phyloP scores from a whole-genome alignment of 2,113 vertebrate species.

The Taxidea taxus region DNA sequence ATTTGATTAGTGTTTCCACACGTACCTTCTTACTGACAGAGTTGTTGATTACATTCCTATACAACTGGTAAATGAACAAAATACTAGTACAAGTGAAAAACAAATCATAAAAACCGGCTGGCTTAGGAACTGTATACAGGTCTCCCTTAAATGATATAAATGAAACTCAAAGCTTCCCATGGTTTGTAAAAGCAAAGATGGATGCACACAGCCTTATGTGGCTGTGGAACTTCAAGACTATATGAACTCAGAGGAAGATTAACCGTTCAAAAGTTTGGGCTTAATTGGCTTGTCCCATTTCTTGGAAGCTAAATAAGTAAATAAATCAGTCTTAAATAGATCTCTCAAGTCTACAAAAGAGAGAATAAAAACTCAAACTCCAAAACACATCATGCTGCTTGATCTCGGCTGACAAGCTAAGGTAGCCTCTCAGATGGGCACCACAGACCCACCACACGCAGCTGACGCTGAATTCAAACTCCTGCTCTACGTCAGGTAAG shows the following conservation, averaged over 20 bases:
- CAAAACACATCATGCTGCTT: background rate
- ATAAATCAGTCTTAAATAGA: slow-evolving; percentile 15
- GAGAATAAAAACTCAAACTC: slow-evolving; percentile 11
- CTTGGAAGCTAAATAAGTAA: slow-evolving; percentile 35
- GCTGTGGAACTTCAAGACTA: background rate
- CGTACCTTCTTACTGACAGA: background rate
- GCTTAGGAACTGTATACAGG: background rate
- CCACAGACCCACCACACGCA: background rate
- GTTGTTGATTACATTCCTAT: background rate
- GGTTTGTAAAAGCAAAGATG: background rate
- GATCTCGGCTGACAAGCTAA: background rate
- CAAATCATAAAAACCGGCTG: background rate
- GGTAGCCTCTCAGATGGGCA: background rate
- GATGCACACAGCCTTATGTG: slow-evolving; percentile 4
- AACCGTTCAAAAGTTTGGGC: background rate
- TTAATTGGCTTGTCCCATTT: slow-evolving; percentile 34
- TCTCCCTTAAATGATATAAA: background rate
- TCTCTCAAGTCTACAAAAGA: slow-evolving; percentile 26
- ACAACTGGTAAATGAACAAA: background rate
- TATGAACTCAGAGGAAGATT: slow-evolving; percentile 4
- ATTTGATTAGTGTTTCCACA: background rate
- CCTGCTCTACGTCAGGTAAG: background rate
- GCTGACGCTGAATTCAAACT: background rate
- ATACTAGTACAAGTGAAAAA: background rate
- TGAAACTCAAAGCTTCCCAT: background rate